phyloP scores from a whole-genome alignment of 1,140 invertebrate genomes.

The Drosophila subpulchrella region DNA sequence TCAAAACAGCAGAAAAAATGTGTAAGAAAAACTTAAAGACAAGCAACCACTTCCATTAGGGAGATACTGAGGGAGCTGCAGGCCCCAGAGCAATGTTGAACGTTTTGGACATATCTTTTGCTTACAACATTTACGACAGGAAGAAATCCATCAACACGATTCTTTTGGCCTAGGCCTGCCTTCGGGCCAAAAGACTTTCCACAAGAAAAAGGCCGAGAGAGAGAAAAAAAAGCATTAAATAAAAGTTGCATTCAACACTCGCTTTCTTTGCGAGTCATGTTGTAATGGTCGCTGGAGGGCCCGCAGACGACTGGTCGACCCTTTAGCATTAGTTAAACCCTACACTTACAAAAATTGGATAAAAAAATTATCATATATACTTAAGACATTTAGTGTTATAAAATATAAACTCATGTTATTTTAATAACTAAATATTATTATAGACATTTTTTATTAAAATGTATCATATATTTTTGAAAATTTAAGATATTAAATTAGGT shows the following conservation, averaged over 20 bases:
- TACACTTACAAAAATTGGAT: conserved; percentile 5
- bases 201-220: conserved; percentile 13
- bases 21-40: conserved; percentile 14
- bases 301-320: conserved; percentile 25
- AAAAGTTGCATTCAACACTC: conserved; percentile 80
- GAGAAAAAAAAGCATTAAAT: conserved; percentile 44
- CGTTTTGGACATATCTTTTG: conserved; percentile 55
- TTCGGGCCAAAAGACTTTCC: conserved; percentile 50
- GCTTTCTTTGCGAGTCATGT: conserved; percentile 79
- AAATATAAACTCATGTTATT: too few species aligned
- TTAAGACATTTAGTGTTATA: too few species aligned
- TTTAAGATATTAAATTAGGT: background rate
- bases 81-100: conserved; percentile 41
- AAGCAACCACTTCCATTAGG: conserved; percentile 17
- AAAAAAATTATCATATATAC: too few species aligned
- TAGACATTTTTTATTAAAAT: too few species aligned
- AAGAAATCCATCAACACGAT: conserved; percentile 79
- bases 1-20: conserved; percentile 36
- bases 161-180: conserved; percentile 56
- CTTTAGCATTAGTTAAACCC: conserved; percentile 32
- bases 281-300: conserved; percentile 56
- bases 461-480: too few species aligned
- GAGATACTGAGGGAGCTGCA: conserved; percentile 5
- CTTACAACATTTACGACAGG: conserved; percentile 73
- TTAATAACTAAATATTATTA: too few species aligned